phyloP scores from a whole-genome alignment of 2,113 vertebrate species.

The Paralichthys olivaceus region DNA sequence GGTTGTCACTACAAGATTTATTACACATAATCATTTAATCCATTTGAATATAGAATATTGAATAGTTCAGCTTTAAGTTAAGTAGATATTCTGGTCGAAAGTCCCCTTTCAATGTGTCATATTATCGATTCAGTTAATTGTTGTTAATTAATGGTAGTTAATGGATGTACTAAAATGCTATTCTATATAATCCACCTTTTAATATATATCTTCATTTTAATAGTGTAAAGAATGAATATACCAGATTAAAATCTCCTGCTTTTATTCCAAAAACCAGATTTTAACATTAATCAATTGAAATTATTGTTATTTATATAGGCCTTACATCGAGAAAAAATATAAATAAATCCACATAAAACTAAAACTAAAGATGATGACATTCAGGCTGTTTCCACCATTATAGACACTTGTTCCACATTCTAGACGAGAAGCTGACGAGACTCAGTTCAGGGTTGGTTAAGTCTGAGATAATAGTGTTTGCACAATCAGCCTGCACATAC shows the following conservation, averaged over 20 bases:
- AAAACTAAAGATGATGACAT: neutral
- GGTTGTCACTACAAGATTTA: neutral
- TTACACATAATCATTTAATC: neutral
- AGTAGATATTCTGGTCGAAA: neutral
- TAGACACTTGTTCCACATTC: neutral
- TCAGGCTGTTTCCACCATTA: neutral
- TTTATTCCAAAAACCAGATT: no score
- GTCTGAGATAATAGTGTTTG: neutral
- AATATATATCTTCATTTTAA: no score
- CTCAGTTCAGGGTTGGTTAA: neutral
- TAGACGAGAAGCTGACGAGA: neutral
- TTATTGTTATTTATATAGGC: neutral
- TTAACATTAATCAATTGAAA: neutral
- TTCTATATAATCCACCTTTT: neutral
- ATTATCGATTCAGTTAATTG: neutral
- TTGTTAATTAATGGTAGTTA: no score
- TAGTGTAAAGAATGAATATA: no score
- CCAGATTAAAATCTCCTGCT: no score
- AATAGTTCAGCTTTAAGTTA: neutral
- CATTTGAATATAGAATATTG: neutral
- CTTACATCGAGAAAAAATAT: neutral
- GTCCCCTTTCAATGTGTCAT: neutral
- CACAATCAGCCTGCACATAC: neutral
- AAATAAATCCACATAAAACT: neutral
- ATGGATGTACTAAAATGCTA: no score